A percentile compares a stretch with the other conserved stretches of the same genome.
These are phyloP conservation scores for Thysanoteuthis rhombus DNA, from an alignment of 2,888 invertebrate species.

Conservation along the genomic window DNA sequence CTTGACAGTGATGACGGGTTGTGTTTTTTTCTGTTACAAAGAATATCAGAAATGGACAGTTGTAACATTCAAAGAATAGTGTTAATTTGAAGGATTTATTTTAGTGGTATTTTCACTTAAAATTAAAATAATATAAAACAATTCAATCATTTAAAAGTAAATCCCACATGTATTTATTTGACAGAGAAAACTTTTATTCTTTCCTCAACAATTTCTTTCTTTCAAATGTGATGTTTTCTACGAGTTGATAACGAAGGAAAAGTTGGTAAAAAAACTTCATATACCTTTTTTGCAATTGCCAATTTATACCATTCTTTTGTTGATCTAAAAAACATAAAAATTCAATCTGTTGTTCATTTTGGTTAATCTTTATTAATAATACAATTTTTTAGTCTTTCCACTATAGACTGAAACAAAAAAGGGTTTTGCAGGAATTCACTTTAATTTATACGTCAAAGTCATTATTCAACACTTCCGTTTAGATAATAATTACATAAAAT, in stretches of 20 bases:
- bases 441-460: neutral
- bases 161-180: too few relatives aligned
- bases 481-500: too few relatives aligned
- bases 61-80: too few relatives aligned
- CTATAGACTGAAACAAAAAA: neutral
- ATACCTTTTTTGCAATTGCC: neutral
- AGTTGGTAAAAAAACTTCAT: neutral
- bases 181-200: neutral
- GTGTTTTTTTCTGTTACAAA: too few relatives aligned
- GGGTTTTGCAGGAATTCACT: neutral
- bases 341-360: neutral
- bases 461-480: neutral
- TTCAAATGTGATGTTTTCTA: neutral
- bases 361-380: neutral
- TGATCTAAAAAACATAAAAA: neutral
- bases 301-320: slow-evolving; percentile 13
- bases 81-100: too few relatives aligned
- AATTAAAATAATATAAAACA: too few relatives aligned
- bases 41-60: too few relatives aligned
- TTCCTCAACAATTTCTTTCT: neutral
- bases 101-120: too few relatives aligned
- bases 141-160: too few relatives aligned
- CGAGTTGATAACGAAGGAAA: neutral
- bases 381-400: neutral
- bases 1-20: too few relatives aligned